Base-by-base conservation (phyloP, 1,140 invertebrate species). In the Macrosteles quadrilineatus region DNA sequence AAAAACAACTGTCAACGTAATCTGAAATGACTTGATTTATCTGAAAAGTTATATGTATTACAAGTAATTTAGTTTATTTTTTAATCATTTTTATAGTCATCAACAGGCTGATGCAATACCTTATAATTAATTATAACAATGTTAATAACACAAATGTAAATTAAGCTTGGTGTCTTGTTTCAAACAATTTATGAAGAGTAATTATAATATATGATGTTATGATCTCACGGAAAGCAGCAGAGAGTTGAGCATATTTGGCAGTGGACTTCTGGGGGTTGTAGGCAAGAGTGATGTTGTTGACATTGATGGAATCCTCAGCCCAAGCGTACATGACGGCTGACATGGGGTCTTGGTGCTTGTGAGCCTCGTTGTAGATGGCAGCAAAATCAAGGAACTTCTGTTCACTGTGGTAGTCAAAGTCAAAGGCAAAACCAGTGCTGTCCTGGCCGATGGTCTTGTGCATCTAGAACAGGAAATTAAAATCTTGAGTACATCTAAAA, bases 401-500 rank as follows among this genome's bases (percentile, higher is more conserved):
- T 30, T 86, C 84, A 25, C 82, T 82, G 68, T 82, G 80, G 45
- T 79, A 80, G 71, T 84, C 78, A 12, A 83, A 40, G 62, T 83
- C 80, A 79, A 85, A 83, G 67, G 77, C 77, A 17, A 81, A 72
- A 47, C 84, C 84, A 67, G 80, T 77, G 59, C 66, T 73, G 36
- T 77, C 68, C 47, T 76, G 55, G 63, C 76, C 76, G 62, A 72
- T 62, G 29, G 71, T 73, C 29, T 23, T 55, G 59, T 66, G 40
- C 68, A 67, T 55, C 70, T n/a, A n/a, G n/a, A n/a, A n/a, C n/a
- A n/a, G n/a, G n/a, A n/a, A n/a, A n/a, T 59, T n/a, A n/a, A n/a
- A n/a, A n/a, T n/a, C n/a, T n/a, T n/a, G n/a, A n/a, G 23, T 4
- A 17, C 3, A 17, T 2, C n/a, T 19, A 50, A 2, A 17, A 50